Conservation (phyloP, 2,797 vertebrate genomes). For the Natrix natrix region DNA sequence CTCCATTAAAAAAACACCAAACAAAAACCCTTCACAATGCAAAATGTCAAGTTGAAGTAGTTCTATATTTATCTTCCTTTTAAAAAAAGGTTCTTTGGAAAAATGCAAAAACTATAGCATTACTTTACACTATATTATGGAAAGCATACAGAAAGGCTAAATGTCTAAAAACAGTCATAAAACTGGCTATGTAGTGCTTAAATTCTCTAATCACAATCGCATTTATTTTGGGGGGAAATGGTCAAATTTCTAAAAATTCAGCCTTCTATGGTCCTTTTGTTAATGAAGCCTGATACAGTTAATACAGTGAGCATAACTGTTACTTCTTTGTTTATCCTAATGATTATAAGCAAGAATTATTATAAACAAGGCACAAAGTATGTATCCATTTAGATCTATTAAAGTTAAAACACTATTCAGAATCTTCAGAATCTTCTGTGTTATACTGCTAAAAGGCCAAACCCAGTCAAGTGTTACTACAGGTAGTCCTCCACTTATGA, state of each 20-base stretch:
- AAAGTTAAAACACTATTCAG: background rate
- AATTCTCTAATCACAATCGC: background rate
- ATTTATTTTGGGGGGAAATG: background rate
- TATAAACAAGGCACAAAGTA: background rate
- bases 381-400: background rate
- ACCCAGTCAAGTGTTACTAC: background rate
- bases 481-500: too few relatives aligned
- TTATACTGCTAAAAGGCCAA: background rate
- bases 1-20: background rate
- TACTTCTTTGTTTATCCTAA: background rate
- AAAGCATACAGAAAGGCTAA: background rate
- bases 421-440: background rate
- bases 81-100: background rate
- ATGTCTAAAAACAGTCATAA: background rate
- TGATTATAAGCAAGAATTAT: background rate
- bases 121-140: background rate
- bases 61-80: background rate
- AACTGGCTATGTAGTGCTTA: background rate
- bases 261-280: background rate
- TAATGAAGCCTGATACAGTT: background rate
- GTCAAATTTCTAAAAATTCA: background rate
- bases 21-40: rapidly evolving
- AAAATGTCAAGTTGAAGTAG: background rate
- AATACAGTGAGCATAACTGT: background rate
- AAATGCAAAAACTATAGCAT: background rate